phyloP scores from a whole-genome alignment of 2,797 vertebrate species.

The Spondyliosoma cantharus region DNA sequence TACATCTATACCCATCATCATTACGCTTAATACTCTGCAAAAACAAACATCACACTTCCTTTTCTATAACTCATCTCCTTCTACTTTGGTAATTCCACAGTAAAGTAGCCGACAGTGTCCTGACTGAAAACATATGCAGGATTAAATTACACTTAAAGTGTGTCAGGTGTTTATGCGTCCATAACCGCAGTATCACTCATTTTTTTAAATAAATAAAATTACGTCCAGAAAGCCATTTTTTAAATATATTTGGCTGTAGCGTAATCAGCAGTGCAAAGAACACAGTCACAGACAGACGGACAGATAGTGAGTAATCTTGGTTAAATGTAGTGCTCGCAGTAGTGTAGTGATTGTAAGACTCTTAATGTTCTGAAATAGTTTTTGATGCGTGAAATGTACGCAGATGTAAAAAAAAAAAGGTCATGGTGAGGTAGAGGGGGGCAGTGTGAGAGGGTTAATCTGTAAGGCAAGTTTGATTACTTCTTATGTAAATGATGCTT shows the following conservation, averaged over 20 bases:
- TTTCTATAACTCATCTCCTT: slow-evolving; percentile 15
- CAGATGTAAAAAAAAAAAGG: neutral
- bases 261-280: slow-evolving; percentile 36
- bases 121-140: slow-evolving; percentile 24
- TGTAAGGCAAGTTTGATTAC: slow-evolving; percentile 42
- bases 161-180: slow-evolving; percentile 29
- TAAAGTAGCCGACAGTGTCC: slow-evolving; percentile 4
- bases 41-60: slow-evolving; percentile 24
- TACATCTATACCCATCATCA: slow-evolving; percentile 27
- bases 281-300: neutral
- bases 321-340: neutral
- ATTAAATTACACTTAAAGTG: slow-evolving; percentile 30
- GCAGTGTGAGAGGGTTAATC: neutral
- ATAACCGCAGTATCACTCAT: slow-evolving; percentile 16
- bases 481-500: neutral
- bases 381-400: neutral
- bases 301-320: neutral
- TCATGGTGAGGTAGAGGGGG: slow-evolving; percentile 55
- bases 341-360: neutral
- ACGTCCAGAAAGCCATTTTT: slow-evolving; percentile 20
- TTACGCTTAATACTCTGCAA: slow-evolving; percentile 7
- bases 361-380: neutral
- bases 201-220: slow-evolving; percentile 15
- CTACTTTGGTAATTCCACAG: slow-evolving; percentile 43
- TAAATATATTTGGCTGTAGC: neutral